Percentiles rank a stretch among this genome's conserved stretches.
These are phyloP conservation scores for Polymixis flavicincta DNA, from an alignment of 2,888 invertebrate species.

Conservation along the genomic window DNA sequence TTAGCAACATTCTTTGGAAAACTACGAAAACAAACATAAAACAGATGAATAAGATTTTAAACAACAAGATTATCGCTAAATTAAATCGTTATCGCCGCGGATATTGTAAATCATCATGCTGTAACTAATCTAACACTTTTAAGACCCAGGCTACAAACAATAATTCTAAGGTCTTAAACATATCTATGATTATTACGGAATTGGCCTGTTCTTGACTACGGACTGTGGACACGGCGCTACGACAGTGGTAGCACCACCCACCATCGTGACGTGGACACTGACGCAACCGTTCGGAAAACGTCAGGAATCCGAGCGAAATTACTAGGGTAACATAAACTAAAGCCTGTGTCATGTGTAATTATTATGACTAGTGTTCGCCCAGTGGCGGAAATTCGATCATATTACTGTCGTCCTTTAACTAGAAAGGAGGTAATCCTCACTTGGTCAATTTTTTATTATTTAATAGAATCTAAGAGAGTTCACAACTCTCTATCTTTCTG, in stretches of 20 bases:
- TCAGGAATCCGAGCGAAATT: constrained; percentile 13
- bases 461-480: too few species aligned
- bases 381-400: too few species aligned
- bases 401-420: too few species aligned
- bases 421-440: too few species aligned
- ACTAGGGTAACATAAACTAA: constrained; percentile 20
- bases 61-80: not conserved
- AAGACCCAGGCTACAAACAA: not conserved
- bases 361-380: too few species aligned
- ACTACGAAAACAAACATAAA: not conserved
- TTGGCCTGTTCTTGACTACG: not conserved
- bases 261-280: constrained; percentile 6
- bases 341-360: not conserved
- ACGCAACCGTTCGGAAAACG: constrained; percentile 19
- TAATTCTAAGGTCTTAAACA: too few species aligned
- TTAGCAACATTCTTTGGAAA: not conserved
- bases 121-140: not conserved
- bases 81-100: not conserved
- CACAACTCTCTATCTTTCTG: too few species aligned
- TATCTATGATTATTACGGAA: not conserved
- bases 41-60: not conserved
- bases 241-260: not conserved
- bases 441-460: too few species aligned
- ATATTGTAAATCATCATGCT: not conserved
- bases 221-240: not conserved